Conservation (phyloP, 2,888 invertebrate species). For the Piscicola geometra region DNA sequence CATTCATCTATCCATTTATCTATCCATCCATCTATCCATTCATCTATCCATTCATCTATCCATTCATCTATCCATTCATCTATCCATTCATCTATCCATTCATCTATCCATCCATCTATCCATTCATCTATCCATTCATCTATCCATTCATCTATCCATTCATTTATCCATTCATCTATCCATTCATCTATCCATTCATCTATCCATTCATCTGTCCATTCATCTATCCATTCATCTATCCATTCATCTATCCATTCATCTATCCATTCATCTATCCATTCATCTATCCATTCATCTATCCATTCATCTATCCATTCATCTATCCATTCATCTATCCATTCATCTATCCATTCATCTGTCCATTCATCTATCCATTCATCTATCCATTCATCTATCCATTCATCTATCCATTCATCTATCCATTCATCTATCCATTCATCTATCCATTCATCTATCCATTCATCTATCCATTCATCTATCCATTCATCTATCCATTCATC, state of each 20-base stretch:
- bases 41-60: background rate
- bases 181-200: background rate
- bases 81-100: background rate
- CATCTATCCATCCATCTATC: background rate
- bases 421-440: conserved; percentile 1
- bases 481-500: background rate
- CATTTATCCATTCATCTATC: conserved; percentile 1
- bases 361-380: background rate
- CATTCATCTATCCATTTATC: background rate
- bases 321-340: conserved; percentile 10
- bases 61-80: conserved; percentile 11
- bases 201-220: background rate
- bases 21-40: conserved; percentile 7
- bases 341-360: background rate
- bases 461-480: background rate
- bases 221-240: background rate
- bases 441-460: conserved; percentile 7
- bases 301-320: background rate
- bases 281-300: background rate
- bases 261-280: background rate
- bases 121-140: background rate
- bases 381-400: background rate
- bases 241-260: conserved; percentile 8
- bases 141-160: conserved; percentile 4
- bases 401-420: background rate